A percentile compares a stretch with the other conserved stretches of the same genome.
These are phyloP conservation scores for Thymelicus sylvestris DNA, from an alignment of 2,888 invertebrate species.

Conservation along the genomic window DNA sequence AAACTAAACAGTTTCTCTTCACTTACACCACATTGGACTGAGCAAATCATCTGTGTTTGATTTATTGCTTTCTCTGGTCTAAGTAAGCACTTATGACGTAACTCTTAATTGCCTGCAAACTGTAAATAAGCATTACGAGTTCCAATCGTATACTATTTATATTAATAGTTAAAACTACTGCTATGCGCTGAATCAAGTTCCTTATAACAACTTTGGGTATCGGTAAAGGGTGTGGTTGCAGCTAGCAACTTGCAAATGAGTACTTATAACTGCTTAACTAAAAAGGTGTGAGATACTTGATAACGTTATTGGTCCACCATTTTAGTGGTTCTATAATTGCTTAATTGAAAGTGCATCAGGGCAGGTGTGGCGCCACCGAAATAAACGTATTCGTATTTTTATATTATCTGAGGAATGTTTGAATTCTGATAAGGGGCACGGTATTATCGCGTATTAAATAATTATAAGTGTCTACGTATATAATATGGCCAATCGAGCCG, in stretches of 20 bases:
- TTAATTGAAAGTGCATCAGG: not conserved
- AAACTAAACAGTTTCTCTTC: too few relatives aligned
- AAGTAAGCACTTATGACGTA: slow-evolving; percentile 15
- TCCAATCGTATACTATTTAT: not conserved
- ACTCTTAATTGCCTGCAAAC: slow-evolving; percentile 5
- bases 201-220: not conserved
- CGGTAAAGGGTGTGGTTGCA: not conserved
- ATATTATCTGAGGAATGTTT: slow-evolving; percentile 39
- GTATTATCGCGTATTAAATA: not conserved
- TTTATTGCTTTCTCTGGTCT: slow-evolving; percentile 5
- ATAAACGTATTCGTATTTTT: slow-evolving; percentile 30
- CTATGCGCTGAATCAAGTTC: not conserved
- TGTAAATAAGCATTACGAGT: not conserved
- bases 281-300: not conserved
- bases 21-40: not conserved
- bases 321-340: not conserved
- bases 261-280: not conserved
- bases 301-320: not conserved
- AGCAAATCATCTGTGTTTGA: slow-evolving; percentile 9
- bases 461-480: slow-evolving; percentile 3
- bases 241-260: slow-evolving; percentile 6
- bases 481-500: slow-evolving; percentile 30
- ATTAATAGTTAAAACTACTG: too few relatives aligned
- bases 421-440: slow-evolving; percentile 25
- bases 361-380: slow-evolving; percentile 27